Conservation (phyloP, 2,113 vertebrate species). For the Myiagra hebetior region DNA sequence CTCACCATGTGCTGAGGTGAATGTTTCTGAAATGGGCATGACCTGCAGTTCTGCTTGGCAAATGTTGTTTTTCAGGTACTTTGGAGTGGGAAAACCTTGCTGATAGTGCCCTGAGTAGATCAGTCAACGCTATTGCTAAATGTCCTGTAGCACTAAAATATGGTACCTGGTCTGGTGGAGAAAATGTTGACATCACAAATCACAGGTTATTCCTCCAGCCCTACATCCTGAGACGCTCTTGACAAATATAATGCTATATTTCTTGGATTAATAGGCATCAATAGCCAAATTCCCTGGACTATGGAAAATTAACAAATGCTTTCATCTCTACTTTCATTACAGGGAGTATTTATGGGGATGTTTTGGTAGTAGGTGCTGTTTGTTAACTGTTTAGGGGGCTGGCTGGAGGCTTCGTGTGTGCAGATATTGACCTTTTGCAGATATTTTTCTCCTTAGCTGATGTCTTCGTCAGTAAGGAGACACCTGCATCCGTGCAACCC, state of each 20-base stretch:
- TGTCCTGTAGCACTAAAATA: constrained; percentile 34
- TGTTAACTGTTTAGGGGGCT: constrained; percentile 41
- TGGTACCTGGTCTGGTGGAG: not conserved
- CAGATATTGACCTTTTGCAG: constrained; percentile 59
- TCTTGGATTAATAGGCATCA: constrained; percentile 18
- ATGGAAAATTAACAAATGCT: constrained; percentile 40
- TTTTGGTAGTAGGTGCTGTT: not conserved
- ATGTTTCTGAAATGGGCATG: constrained; percentile 13
- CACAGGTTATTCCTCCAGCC: not conserved
- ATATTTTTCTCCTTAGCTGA: constrained; percentile 43
- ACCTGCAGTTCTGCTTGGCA: constrained; percentile 35
- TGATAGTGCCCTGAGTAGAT: constrained; percentile 30
- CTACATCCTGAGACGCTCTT: constrained; percentile 6
- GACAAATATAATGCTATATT: constrained; percentile 9
- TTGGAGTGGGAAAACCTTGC: not conserved
- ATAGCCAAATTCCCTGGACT: constrained; percentile 4
- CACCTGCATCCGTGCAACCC: constrained; percentile 76
- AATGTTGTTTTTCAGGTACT: constrained; percentile 21
- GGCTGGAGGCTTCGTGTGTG: not conserved
- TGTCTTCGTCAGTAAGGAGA: constrained; percentile 71
- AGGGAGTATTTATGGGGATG: not conserved
- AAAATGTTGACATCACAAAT: constrained; percentile 47
- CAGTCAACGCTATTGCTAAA: constrained; percentile 14
- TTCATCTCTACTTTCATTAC: not conserved
- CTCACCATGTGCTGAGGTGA: not conserved